Conservation (phyloP, 2,888 invertebrate species). For the Pemphredon lugubris region DNA sequence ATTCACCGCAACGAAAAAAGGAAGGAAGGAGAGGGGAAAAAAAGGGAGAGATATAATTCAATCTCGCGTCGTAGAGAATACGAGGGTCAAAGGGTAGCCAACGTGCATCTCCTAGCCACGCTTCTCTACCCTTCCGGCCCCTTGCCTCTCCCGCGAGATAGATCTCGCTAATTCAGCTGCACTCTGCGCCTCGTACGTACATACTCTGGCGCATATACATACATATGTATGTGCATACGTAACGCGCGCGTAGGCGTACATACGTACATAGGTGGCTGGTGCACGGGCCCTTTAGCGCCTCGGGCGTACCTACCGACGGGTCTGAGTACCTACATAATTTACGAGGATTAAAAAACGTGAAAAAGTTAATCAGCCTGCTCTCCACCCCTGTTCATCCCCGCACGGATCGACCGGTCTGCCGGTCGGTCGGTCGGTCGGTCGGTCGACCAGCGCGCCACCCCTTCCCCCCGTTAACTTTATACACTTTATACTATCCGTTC, state of each 20-base stretch:
- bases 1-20: constrained; percentile 13
- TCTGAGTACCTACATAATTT: constrained; percentile 67
- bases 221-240: background rate
- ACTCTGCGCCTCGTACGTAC: constrained; percentile 5
- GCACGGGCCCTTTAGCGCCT: constrained; percentile 47
- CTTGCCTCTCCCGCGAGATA: constrained; percentile 22
- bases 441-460: constrained; percentile 37
- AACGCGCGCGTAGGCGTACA: background rate
- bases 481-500: constrained; percentile 5
- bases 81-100: constrained; percentile 33
- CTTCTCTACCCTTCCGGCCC: background rate
- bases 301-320: constrained; percentile 44
- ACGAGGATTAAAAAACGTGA: constrained; percentile 67
- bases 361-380: constrained; percentile 68
- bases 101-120: constrained; percentile 20
- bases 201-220: background rate
- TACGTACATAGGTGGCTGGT: constrained; percentile 3
- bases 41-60: constrained; percentile 52
- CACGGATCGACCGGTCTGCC: too few relatives aligned
- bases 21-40: background rate
- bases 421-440: too few relatives aligned
- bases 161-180: constrained; percentile 57
- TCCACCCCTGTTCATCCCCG: constrained; percentile 10
- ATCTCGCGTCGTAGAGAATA: constrained; percentile 34
- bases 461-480: constrained; percentile 19